These are phyloP conservation scores for Megalops atlanticus DNA, from an alignment of 2,113 vertebrate species.

Conservation along the genomic window DNA sequence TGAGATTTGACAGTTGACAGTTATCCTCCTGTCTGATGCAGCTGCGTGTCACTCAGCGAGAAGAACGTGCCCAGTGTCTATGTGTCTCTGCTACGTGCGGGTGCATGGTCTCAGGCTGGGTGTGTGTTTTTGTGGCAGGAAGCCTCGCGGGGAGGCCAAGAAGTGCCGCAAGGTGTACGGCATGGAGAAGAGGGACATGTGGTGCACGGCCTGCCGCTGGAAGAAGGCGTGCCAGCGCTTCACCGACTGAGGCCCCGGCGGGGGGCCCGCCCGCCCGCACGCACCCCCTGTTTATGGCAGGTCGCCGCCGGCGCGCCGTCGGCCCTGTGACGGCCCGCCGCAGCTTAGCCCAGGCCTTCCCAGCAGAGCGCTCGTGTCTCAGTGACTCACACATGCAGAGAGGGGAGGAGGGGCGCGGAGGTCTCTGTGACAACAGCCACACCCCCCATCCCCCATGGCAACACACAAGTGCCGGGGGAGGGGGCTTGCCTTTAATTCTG, in stretches of 20 bases:
- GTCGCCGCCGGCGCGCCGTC: conserved; percentile 23
- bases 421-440: too few relatives aligned
- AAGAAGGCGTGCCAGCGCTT: conserved; percentile 98
- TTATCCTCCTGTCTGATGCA: too few relatives aligned
- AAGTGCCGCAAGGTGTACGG: conserved; percentile 95
- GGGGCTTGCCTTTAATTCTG: too few relatives aligned
- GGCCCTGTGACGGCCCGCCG: background rate
- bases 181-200: conserved; percentile 93
- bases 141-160: conserved; percentile 88
- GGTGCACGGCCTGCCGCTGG: conserved; percentile 97
- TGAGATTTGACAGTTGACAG: too few relatives aligned
- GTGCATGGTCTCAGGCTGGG: too few relatives aligned
- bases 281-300: conserved; percentile 30
- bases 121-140: conserved; percentile 67
- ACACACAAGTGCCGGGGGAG: too few relatives aligned
- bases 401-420: too few relatives aligned
- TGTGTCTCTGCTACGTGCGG: background rate
- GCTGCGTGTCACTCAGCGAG: too few relatives aligned
- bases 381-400: too few relatives aligned
- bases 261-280: conserved; percentile 28
- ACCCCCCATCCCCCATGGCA: background rate
- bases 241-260: conserved; percentile 78
- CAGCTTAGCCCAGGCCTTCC: background rate
- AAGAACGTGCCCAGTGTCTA: too few relatives aligned
- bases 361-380: conserved; percentile 14